A percentile compares a stretch with the other conserved stretches of the same genome.
Conservation (phyloP, 2,113 vertebrate genomes). For the Charadrius vociferus region DNA sequence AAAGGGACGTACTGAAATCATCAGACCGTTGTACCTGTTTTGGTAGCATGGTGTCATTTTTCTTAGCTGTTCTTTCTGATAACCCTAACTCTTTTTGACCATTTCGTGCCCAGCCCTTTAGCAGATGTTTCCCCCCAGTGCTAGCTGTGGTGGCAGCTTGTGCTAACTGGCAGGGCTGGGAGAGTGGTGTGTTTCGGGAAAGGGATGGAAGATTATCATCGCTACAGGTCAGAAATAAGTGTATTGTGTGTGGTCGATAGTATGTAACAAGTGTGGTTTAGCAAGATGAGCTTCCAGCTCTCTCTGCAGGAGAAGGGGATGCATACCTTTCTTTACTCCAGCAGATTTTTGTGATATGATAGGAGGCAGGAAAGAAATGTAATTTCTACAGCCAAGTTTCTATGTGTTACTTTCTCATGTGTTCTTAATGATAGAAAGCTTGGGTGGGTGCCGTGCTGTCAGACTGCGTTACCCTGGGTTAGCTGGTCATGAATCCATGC, state of each 20-base stretch:
- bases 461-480: not conserved
- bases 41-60: not conserved
- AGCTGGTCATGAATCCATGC: not conserved
- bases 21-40: not conserved
- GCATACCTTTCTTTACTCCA: not conserved
- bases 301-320: not conserved
- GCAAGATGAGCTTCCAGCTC: not conserved
- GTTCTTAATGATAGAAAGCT: not conserved
- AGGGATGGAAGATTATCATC: not conserved
- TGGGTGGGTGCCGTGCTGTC: not conserved
- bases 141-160: not conserved
- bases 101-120: not conserved
- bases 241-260: not conserved
- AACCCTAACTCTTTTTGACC: not conserved
- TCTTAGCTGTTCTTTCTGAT: not conserved
- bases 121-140: not conserved
- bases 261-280: not conserved
- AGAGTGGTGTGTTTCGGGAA: not conserved
- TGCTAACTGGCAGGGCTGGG: not conserved
- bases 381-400: not conserved
- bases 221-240: not conserved
- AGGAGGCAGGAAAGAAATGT: not conserved
- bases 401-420: not conserved
- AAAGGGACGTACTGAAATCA: not conserved
- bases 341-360: not conserved